These are phyloP conservation scores for Tolmerus cingulatus DNA, from an alignment of 2,888 invertebrate species.

Conservation along the genomic window DNA sequence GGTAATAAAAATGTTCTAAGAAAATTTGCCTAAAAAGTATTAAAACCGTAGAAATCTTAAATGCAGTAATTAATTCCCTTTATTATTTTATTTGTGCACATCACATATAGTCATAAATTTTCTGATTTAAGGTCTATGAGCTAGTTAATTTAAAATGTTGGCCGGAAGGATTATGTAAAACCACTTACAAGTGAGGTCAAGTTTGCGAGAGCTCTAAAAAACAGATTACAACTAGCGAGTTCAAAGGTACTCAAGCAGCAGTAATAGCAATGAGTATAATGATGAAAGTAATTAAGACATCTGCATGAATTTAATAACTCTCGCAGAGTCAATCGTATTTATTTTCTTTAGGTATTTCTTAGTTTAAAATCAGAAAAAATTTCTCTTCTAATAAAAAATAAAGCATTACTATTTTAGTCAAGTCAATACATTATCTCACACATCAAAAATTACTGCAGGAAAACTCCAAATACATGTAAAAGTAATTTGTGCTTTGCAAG, in stretches of 20 bases:
- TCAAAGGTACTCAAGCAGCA: neutral
- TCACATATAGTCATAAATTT: neutral
- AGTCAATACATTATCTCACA: neutral
- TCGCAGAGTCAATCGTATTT: neutral
- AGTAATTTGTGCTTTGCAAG: neutral
- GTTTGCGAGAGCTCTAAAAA: neutral
- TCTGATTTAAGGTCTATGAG: neutral
- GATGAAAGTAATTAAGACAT: neutral
- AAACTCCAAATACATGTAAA: neutral
- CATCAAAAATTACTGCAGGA: neutral
- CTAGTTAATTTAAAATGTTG: neutral
- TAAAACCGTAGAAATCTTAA: neutral
- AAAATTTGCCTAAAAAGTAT: neutral
- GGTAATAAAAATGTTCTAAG: neutral
- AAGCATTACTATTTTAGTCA: no score
- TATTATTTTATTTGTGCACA: neutral
- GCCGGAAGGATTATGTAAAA: neutral
- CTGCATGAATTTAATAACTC: neutral
- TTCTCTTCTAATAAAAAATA: no score
- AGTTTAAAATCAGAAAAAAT: neutral
- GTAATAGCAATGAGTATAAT: neutral
- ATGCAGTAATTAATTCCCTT: neutral
- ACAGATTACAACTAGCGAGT: neutral
- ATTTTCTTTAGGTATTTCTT: neutral
- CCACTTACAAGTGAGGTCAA: neutral